Conservation (phyloP, 1,140 invertebrate genomes). For the Wasmannia auropunctata region DNA sequence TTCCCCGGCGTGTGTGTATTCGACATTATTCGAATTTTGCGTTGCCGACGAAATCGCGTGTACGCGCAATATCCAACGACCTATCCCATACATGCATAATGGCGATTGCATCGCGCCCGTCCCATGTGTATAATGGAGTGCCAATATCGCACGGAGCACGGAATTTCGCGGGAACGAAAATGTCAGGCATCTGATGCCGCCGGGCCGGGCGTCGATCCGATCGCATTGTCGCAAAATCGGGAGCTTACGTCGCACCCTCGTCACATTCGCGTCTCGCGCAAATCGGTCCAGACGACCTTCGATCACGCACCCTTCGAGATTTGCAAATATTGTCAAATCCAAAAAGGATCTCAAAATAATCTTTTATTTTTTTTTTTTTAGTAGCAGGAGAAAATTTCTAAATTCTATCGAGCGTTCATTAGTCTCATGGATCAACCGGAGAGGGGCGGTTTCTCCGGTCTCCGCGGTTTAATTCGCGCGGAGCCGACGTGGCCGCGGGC, state of each 20-base stretch:
- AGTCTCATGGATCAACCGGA: not conserved
- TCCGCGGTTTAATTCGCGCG: not conserved
- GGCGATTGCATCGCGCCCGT: not conserved
- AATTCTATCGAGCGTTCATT: not conserved
- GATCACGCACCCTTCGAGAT: not conserved
- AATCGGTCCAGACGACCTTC: not conserved
- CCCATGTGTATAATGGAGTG: conserved; percentile 1
- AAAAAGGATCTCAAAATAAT: not conserved
- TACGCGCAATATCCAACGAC: not conserved
- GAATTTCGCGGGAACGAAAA: conserved; percentile 19
- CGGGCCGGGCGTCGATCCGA: not conserved
- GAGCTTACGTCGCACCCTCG: not conserved
- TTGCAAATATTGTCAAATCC: not conserved
- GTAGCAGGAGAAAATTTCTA: conserved; percentile 1
- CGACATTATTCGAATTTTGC: conserved; percentile 29
- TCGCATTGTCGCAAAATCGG: not conserved
- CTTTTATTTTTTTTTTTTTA: not conserved
- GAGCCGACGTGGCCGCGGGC: not conserved
- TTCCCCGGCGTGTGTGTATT: not conserved
- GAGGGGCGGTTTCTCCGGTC: too few species aligned
- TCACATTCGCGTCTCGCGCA: not conserved
- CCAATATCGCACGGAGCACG: not conserved
- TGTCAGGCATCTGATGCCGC: not conserved
- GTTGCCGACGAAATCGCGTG: not conserved
- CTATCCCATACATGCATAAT: not conserved